Base-by-base conservation (phyloP, 2,113 vertebrate genomes). In the Eonycteris spelaea region DNA sequence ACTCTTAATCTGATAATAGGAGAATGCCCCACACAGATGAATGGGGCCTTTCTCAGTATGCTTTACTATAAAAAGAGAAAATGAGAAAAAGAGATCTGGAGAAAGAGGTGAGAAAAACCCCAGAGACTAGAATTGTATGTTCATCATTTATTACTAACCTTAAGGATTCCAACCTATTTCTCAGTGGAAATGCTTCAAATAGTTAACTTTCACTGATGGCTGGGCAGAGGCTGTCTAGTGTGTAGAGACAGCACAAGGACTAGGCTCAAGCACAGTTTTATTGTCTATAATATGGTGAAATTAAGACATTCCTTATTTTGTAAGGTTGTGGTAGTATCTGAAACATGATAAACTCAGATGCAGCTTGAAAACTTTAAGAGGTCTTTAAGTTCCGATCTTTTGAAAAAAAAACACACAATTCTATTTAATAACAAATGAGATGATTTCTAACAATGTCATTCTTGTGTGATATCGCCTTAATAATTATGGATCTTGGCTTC, bases 1-100 rank as follows among this genome's bases (percentile, higher is more conserved):
- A 91, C 53, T 96, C 73, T 86, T 94, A 59, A 98, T 96, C 86
- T 97, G 95, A 95, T 96, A 90, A 89, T 30, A 61, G 75, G 35
- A 86, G 78, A 91, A 88, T 45, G 67, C 53, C 71, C 68, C 85
- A 77, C 87, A 94, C 88, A 94, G 59, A 75, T 14, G 59, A 93
- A 95, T 77, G 45, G 45, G 88, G 51, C 2, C 48, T 33, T 95
- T 63, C 85, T 78, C 78, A 33, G 43, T 57, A 40, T 33, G 55
- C 38, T 61, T 93, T 65, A 67, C 51, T 53, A 87, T n/a, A 91
- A 70, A 95, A 71, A 89, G n/a, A 93, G 82, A 59, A 86, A 61
- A 28, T 24, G 16, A 73, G 55, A 84, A 71, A 91, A n/a, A 90
- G 30, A 93, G 24, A 59, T 51, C n/a, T 75, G n/a, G 33, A 35